Conservation (phyloP, 2,797 vertebrate species). For the Argentina silus region DNA sequence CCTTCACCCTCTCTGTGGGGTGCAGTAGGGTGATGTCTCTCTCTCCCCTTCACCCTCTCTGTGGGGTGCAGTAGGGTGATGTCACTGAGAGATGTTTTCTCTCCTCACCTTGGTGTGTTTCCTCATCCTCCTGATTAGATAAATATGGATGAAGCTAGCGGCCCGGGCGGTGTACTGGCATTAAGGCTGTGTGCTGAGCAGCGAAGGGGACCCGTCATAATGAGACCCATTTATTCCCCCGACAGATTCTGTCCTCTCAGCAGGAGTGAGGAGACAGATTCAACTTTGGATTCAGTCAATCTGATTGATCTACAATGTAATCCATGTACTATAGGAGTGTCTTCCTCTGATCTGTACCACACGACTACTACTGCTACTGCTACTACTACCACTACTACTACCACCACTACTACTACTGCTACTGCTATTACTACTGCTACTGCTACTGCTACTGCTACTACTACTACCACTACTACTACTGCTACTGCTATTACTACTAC, state of each 20-base stretch:
- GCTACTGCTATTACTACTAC: no score
- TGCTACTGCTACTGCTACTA: no score
- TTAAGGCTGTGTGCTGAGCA: conserved; percentile 15
- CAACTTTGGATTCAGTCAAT: neutral
- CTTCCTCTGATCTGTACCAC: neutral
- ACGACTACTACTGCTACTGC: no score
- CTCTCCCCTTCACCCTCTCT: neutral
- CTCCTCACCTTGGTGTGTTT: conserved; percentile 27
- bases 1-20: no score
- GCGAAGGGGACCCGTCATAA: conserved; percentile 20
- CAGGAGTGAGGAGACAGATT: neutral
- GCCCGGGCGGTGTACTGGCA: conserved; percentile 20
- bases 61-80: conserved; percentile 13
- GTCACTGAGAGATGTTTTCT: conserved; percentile 41
- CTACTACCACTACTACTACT: no score
- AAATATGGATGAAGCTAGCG: conserved; percentile 47
- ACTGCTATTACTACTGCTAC: no score
- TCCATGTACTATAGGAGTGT: neutral
- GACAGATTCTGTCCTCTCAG: neutral
- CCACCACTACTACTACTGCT: no score
- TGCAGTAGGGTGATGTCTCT: no score
- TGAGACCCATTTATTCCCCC: conserved; percentile 5
- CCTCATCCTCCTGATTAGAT: conserved; percentile 47
- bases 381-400: no score
- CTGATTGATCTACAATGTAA: no score